These are phyloP conservation scores for Eristalinus aeneus DNA, from an alignment of 2,888 invertebrate species.

Conservation along the genomic window DNA sequence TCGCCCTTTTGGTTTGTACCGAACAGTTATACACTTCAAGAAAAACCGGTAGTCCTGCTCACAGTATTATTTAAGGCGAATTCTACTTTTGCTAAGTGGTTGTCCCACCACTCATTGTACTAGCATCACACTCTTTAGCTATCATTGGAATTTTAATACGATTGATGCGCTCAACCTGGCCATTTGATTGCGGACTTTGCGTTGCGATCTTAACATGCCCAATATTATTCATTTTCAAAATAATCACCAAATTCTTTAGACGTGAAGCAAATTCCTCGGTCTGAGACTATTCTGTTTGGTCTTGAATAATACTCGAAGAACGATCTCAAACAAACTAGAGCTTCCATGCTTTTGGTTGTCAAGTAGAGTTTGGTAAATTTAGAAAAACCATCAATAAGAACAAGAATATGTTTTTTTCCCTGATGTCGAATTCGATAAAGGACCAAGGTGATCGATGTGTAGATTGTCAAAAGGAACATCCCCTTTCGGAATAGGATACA, in stretches of 20 bases:
- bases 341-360: neutral
- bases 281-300: neutral
- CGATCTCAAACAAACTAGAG: neutral
- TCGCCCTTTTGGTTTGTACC: neutral
- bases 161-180: neutral
- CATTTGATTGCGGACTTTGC: neutral
- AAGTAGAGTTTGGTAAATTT: neutral
- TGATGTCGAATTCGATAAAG: neutral
- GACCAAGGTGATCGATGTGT: constrained; percentile 13
- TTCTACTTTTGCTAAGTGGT: neutral
- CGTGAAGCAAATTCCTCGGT: neutral
- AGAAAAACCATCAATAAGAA: neutral
- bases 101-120: neutral
- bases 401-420: constrained; percentile 3
- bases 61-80: neutral
- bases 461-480: constrained; percentile 6
- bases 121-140: neutral
- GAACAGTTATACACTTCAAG: neutral
- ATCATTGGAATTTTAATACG: neutral
- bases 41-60: neutral
- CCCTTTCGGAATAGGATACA: constrained; percentile 8
- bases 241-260: neutral
- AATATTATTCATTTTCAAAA: neutral
- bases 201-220: neutral
- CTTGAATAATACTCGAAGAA: neutral